phyloP scores from a whole-genome alignment of 2,113 vertebrate genomes.

The Callaeas wilsoni region DNA sequence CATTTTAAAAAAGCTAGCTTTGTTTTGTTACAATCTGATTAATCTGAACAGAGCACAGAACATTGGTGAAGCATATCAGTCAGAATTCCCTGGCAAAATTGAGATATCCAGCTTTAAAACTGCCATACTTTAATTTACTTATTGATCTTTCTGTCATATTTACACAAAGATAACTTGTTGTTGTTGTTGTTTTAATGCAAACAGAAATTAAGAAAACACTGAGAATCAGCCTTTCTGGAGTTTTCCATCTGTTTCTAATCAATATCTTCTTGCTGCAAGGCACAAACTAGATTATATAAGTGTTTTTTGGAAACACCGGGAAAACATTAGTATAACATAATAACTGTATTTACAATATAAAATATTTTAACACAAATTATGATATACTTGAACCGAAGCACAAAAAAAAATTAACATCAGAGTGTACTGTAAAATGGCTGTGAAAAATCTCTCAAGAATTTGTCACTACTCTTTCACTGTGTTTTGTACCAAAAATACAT shows the following conservation, averaged over 20 bases:
- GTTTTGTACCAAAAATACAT: not conserved
- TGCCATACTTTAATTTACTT: not conserved
- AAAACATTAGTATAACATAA: conserved; percentile 2
- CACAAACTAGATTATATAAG: not conserved
- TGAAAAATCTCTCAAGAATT: not conserved
- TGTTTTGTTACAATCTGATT: not conserved
- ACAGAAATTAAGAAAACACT: not conserved
- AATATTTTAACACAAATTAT: not conserved
- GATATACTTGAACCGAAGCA: not conserved
- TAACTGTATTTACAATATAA: not conserved
- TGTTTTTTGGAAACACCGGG: not conserved
- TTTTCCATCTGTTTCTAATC: conserved; percentile 40
- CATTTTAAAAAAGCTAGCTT: not conserved
- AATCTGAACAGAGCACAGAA: not conserved
- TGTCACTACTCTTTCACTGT: not conserved
- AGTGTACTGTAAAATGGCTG: not conserved
- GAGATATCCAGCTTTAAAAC: not conserved
- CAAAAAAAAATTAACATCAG: not conserved
- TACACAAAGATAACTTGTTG: not conserved
- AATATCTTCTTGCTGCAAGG: conserved; percentile 22
- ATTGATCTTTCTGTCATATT: not conserved
- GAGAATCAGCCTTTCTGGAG: not conserved
- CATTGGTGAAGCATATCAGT: not conserved
- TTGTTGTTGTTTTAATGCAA: too few species aligned
- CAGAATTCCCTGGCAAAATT: not conserved